Evolutionary conservation across 2,113 vertebrate genomes (phyloP), one percentile per base, ranked within the genome.

Genomic region (Charadrius vociferus): DNA sequence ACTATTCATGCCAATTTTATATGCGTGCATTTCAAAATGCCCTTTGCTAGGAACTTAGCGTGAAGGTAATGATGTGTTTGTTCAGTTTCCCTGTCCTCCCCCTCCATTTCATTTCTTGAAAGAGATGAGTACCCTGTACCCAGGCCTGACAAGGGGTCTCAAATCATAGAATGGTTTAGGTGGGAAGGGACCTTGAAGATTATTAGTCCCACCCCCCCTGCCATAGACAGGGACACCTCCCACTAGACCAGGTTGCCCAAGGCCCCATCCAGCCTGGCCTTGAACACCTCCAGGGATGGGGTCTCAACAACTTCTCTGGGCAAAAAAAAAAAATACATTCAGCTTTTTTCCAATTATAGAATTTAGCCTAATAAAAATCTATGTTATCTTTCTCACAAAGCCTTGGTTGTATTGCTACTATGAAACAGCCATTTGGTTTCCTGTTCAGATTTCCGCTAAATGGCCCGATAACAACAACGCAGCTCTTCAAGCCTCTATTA

Each of bases 51-150:
- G 37, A 78, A 67, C 26, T 72, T 56, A 82, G 37, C 52, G 39
- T 24, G 41, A 67, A 68, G 37, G 26, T 37, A 70, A 80, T 32
- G 24, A 27, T 6, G 9, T 34, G 34, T 47, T n/a, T 68, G 39
- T 10, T 74, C 7, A 7, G 3, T 41, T 73, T n/a, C 19, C 4
- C 15, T 6, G 13, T 11, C 34, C 0, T 12, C 0, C n/a, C 20
- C 24, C 10, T 26, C 7, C n/a, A 24, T 7, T 36, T 61, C 6
- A 72, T 67, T 92, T 88, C 39, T 62, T 71, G 39, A 78, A 70
- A 84, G 36, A 56, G 39, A 49, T 20, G 18, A 73, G 12, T 66
- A n/a, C 62, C 56, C 53, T 73, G 8, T 45, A 79, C 7, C 10
- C 49, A 70, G 67, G 15, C 52, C 67, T 90, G 39, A 83, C 43